Evolutionary conservation across 2,888 invertebrate species (phyloP).

Genomic region (Tachina grossa): DNA sequence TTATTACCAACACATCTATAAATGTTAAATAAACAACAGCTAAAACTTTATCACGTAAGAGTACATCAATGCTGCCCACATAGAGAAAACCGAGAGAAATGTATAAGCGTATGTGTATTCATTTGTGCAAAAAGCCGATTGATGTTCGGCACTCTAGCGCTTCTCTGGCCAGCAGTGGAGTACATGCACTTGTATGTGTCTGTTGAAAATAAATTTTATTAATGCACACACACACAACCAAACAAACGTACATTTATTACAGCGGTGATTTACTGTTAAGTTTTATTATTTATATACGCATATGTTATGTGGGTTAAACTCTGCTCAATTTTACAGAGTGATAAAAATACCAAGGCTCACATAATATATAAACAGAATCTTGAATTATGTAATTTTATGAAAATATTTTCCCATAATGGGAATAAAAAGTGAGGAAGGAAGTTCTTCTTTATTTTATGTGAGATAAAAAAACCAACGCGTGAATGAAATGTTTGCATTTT

Average conservation of each 20-base stretch:
- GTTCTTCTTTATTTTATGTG: no score
- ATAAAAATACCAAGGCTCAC: neutral
- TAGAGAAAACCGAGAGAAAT: no score
- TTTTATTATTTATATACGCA: constrained; percentile 65
- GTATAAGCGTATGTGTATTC: no score
- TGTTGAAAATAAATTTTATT: constrained; percentile 35
- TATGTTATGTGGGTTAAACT: constrained; percentile 47
- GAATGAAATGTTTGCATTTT: no score
- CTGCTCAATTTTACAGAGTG: constrained; percentile 11
- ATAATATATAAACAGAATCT: neutral
- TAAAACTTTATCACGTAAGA: neutral
- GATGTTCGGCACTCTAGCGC: no score
- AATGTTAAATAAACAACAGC: constrained; percentile 35
- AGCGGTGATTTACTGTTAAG: constrained; percentile 63
- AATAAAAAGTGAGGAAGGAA: no score
- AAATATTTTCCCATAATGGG: neutral
- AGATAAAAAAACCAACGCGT: no score
- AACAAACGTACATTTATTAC: constrained; percentile 38
- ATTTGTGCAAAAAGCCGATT: no score
- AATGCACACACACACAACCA: constrained; percentile 10
- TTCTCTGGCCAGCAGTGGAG: no score
- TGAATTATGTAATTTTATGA: neutral
- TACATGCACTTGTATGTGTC: neutral
- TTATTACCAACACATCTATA: constrained; percentile 42
- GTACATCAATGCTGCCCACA: no score